A percentile compares a stretch with the other conserved stretches of the same genome.
Conservation (phyloP, 2,113 vertebrate species). For the Nesogale talazaci region DNA sequence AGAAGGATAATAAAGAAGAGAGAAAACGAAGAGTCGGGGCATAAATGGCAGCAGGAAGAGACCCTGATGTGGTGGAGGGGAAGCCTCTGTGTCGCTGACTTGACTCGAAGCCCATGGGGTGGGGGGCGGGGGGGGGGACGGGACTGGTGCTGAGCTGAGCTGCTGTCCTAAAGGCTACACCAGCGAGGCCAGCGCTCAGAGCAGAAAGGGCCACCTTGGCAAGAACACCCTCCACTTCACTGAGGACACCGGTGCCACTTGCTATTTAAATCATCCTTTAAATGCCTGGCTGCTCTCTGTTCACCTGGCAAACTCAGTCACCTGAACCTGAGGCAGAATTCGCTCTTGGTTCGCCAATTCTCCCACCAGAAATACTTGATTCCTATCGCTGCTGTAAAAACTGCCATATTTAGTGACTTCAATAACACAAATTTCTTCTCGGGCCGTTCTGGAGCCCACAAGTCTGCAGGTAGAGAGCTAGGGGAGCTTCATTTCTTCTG, state of each 20-base stretch:
- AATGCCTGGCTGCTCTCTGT: not conserved
- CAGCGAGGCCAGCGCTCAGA: not conserved
- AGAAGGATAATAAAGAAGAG: too few species aligned
- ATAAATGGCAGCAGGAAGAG: not conserved
- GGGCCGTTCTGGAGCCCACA: not conserved
- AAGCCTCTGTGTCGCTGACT: not conserved
- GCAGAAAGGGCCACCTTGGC: slow-evolving; percentile 42
- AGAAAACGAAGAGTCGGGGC: too few species aligned
- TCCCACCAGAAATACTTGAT: not conserved
- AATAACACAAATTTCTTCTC: not conserved
- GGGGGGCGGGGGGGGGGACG: too few species aligned
- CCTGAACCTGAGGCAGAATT: not conserved
- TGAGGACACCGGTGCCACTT: not conserved
- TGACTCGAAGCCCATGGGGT: too few species aligned
- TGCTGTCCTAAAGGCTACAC: not conserved
- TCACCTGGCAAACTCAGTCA: not conserved
- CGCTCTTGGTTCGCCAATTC: not conserved
- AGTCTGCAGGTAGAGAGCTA: not conserved
- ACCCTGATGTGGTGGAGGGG: not conserved
- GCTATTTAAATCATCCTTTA: not conserved
- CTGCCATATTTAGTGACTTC: not conserved
- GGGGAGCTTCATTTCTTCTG: not conserved
- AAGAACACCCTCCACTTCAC: not conserved
- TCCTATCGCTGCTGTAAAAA: not conserved
- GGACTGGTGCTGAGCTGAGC: not conserved